Evolutionary conservation across 2,113 vertebrate species (phyloP).

Genomic region (Sisor rabdophorus): DNA sequence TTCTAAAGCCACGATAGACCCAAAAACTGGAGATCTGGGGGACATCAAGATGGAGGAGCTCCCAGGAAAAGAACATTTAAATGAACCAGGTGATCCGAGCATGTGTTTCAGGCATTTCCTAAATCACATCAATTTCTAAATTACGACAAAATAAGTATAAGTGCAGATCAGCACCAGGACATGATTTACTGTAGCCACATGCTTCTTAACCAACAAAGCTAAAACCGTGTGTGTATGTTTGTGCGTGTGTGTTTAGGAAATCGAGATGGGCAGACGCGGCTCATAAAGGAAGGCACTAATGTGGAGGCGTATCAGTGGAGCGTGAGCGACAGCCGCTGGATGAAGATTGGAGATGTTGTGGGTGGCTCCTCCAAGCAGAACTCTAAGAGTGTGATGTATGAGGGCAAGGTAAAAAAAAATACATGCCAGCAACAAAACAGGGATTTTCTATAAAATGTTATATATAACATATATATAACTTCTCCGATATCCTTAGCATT

Average conservation of each 20-base stretch:
- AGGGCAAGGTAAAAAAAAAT: slow-evolving; percentile 82
- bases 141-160: too few relatives aligned
- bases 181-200: too few relatives aligned
- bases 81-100: slow-evolving; percentile 78
- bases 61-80: slow-evolving; percentile 88
- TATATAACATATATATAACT: too few relatives aligned
- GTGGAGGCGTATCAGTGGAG: slow-evolving; percentile 61
- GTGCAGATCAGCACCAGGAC: too few relatives aligned
- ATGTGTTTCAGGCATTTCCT: background rate
- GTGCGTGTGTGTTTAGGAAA: slow-evolving; percentile 55
- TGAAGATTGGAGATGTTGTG: slow-evolving; percentile 98
- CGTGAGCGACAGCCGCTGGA: slow-evolving; percentile 73
- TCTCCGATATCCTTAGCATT: background rate
- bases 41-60: slow-evolving; percentile 88
- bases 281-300: slow-evolving; percentile 68
- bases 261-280: slow-evolving; percentile 70
- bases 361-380: slow-evolving; percentile 88
- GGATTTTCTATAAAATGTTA: too few relatives aligned
- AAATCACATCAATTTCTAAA: too few relatives aligned
- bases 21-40: slow-evolving; percentile 90
- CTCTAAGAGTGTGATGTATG: slow-evolving; percentile 88
- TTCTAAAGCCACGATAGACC: slow-evolving; percentile 86
- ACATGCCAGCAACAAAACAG: too few relatives aligned
- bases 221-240: too few relatives aligned
- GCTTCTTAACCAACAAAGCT: too few relatives aligned